A percentile compares a stretch with the other conserved stretches of the same genome.
These are phyloP conservation scores for Hexactinellida sp. DNA, from an alignment of 37 sponge, comb jelly and placozoan genomes.

Conservation along the genomic window DNA sequence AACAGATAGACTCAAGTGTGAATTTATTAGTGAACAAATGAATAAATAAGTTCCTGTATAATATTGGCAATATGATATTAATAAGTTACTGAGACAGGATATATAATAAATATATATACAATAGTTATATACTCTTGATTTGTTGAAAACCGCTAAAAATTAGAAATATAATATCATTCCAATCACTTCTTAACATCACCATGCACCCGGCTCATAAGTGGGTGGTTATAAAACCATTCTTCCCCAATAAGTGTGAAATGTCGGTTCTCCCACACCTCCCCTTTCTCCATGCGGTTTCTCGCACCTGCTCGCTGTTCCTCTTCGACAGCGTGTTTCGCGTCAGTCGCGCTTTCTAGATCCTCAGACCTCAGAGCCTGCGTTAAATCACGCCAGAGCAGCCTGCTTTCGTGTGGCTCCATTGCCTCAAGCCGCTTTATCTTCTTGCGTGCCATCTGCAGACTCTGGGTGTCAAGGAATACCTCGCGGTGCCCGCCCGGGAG, in stretches of 20 bases:
- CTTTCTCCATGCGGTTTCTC: slow-evolving; percentile 53
- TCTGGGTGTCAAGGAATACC: not conserved
- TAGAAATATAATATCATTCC: not conserved
- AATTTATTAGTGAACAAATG: too few relatives aligned
- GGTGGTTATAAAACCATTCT: not conserved
- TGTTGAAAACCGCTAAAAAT: not conserved
- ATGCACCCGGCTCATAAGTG: not conserved
- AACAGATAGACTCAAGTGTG: too few relatives aligned
- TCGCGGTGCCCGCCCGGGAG: slow-evolving; percentile 40
- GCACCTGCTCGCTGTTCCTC: slow-evolving; percentile 73
- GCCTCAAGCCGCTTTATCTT: slow-evolving; percentile 46
- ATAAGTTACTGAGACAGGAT: too few relatives aligned
- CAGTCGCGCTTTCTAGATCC: slow-evolving; percentile 73
- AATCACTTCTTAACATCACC: not conserved
- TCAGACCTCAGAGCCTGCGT: slow-evolving; percentile 44
- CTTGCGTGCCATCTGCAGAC: slow-evolving; percentile 36
- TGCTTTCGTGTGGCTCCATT: slow-evolving; percentile 60
- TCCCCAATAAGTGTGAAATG: not conserved
- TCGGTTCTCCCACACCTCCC: slow-evolving; percentile 52
- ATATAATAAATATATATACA: too few relatives aligned
- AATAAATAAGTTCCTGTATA: too few relatives aligned
- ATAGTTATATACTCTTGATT: not conserved
- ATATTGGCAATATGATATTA: too few relatives aligned
- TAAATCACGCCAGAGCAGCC: slow-evolving; percentile 65
- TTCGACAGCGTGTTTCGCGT: slow-evolving; percentile 74